Base-by-base conservation (phyloP, 2,888 invertebrate species). In the Spisula solida region DNA sequence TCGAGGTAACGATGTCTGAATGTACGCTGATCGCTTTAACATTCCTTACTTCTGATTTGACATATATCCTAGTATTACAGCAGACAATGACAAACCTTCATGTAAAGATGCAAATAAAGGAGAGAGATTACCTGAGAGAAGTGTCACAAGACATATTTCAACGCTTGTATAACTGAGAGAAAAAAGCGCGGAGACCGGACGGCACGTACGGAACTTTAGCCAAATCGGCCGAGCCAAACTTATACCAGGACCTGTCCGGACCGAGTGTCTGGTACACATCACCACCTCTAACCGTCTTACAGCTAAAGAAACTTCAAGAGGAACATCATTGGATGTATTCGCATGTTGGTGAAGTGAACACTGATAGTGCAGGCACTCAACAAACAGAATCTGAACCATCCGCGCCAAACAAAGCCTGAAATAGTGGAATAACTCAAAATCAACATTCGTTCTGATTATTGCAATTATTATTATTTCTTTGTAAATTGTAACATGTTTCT, bases 191-290 rank as follows among this genome's bases (percentile, higher is more conserved):
- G 47, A 89, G 90, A 55, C 88, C 88, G 48, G 88, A 81, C 25
- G 89, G 90, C 0, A 89, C 89, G 75, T 85, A 92, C 12, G 86
- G 88, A 5, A 51, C 80, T 4, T 88, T 90, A 10, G 60, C 60
- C 8, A 25, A 79, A 10, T 75, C 88, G 5, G 41, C 25, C n/a
- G 86, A 89, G 31, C 89, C 92, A 0, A 82, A 80, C 80, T 90
- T 89, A 88, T 70, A 86, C 47, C 92, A 87, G 55, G 90, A 90
- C 56, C 79, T 90, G 14, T 86, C 86, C 16, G 85, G 81, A 0
- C 92, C 92, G 1, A 87, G 82, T 14, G 48, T 90, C 34, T 92
- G 92, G 92, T 85, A 87, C 29, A 66, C 82, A 20, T 86, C 92
- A 5, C 90, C 86, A 16, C 83, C 70, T 16, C 84, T 89, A 10